Evolutionary conservation across 1,140 invertebrate genomes (phyloP), one percentile per base, ranked within the genome.

Genomic region (Caenorhabditis briggsae): DNA sequence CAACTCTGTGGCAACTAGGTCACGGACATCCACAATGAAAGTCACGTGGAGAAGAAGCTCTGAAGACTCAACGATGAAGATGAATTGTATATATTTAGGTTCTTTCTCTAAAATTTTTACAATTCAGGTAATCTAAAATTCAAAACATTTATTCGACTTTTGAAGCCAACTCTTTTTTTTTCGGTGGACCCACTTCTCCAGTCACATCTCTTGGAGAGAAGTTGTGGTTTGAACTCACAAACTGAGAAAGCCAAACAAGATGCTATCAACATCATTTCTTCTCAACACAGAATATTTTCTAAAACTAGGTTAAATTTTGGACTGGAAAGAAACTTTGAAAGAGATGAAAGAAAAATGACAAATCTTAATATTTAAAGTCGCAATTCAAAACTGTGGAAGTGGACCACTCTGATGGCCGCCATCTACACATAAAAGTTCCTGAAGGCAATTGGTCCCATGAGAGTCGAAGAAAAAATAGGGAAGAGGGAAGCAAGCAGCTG

Each of bases 361-460:
- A 70, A 70, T 43, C 64, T 70, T 12, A 18, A 70, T n/a, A n/a
- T 70, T 5, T 8, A 11, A 70, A 70, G 20, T 18, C 7, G 12
- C 8, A 11, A 78, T 78, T 50, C n/a, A 14, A 50, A 7, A 46
- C 3, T 78, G 46, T 78, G 14, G 70, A 50, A 78, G 20, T 48
- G 46, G 70, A 50, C 70, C 18, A 50, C 43, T 78, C 46, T 23
- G 61, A 33, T 65, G 46, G 70, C 65, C 33, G 18, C 33, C 33
- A 33, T 33, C 33, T 78, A 46, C 53, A 46, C 46, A 78, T 78
- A 78, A 78, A 50, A 50, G 70, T 78, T 78, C 70, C 70, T 78
- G 70, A 78, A 78, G n/a, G 46, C 70, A 78, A 78, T 78, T 78
- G 70, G 70, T 78, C 70, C 70, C 70, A 50, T 11, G 70, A 50